Evolutionary conservation across 2,888 invertebrate genomes (phyloP), one percentile per base, ranked within the genome.

Genomic region (Prostheceraeus crozeri): DNA sequence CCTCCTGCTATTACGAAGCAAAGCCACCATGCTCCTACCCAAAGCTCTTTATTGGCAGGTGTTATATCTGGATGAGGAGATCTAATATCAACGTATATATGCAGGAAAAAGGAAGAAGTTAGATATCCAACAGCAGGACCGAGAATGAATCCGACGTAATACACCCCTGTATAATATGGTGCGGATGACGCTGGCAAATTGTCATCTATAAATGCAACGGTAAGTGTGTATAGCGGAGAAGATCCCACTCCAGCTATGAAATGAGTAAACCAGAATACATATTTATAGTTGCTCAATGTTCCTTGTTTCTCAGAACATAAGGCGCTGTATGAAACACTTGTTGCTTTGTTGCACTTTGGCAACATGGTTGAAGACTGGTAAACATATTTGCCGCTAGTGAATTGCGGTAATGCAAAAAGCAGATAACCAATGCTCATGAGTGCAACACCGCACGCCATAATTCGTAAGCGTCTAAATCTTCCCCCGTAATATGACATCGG

Each of bases 181-280:
- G 86, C 86, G 82, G 86, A 85, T 73, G 86, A 84, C 73, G 84
- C 85, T 31, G 85, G 84, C 4, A 89, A 85, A 72, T 87, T 88
- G 76, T 89, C 89, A 75, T 89, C 89, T 65, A 89, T 81, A 73
- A 84, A 89, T 0, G 89, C 86, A 64, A 88, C 85, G 31, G 87
- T 88, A 51, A 90, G 82, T 0, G 89, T 89, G 77, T 85, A 89
- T 62, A 90, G 82, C 0, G 89, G 89, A 0, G 87, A 82, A 0
- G 87, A 86, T 25, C 89, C 89, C 1, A 85, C 83, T 27, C 89
- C 89, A 73, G 87, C 87, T 60, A 90, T 77, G 62, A 89, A 81
- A 75, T 89, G 88, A 0, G 85, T 87, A 23, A 83, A 70, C 67
- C 87, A 82, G 74, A 90, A 87, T 67, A 89, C 75, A 65, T 74